phyloP scores from a whole-genome alignment of 2,113 vertebrate genomes.

The Syrrhaptes paradoxus region DNA sequence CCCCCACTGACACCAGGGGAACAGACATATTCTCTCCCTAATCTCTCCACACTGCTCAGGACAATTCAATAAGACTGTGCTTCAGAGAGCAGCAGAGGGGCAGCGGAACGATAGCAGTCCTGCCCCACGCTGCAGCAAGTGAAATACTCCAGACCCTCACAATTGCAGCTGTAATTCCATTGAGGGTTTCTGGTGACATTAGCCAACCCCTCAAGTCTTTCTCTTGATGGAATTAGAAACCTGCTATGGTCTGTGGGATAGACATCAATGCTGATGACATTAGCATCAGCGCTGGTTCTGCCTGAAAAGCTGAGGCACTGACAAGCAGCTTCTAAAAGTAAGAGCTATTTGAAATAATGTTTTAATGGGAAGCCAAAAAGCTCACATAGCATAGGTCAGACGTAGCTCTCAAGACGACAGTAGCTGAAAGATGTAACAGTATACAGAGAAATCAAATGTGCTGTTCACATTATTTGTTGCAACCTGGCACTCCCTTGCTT shows the following conservation, averaged over 20 bases:
- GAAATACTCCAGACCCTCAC: not conserved
- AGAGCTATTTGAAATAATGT: constrained; percentile 9
- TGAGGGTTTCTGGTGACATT: constrained; percentile 54
- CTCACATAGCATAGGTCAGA: not conserved
- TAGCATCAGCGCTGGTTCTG: not conserved
- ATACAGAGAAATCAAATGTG: not conserved
- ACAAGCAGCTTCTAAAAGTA: constrained; percentile 50
- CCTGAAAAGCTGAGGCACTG: not conserved
- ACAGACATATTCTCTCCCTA: not conserved
- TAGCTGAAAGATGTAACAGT: not conserved
- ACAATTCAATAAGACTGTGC: not conserved
- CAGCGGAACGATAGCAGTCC: not conserved
- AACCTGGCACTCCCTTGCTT: not conserved
- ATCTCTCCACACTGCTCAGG: not conserved
- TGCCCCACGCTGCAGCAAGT: not conserved
- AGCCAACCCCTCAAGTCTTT: constrained; percentile 48
- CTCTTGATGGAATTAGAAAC: constrained; percentile 61
- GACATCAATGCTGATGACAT: constrained; percentile 55
- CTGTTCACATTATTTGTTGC: not conserved
- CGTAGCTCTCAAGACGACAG: not conserved
- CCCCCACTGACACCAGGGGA: not conserved
- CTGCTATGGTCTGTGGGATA: constrained; percentile 45
- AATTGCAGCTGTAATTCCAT: constrained; percentile 24
- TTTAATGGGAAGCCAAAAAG: not conserved
- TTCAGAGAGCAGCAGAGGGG: not conserved